Evolutionary conservation across 2,113 vertebrate species (phyloP), one percentile per base, ranked within the genome.

Genomic region (Hemicordylus capensis): DNA sequence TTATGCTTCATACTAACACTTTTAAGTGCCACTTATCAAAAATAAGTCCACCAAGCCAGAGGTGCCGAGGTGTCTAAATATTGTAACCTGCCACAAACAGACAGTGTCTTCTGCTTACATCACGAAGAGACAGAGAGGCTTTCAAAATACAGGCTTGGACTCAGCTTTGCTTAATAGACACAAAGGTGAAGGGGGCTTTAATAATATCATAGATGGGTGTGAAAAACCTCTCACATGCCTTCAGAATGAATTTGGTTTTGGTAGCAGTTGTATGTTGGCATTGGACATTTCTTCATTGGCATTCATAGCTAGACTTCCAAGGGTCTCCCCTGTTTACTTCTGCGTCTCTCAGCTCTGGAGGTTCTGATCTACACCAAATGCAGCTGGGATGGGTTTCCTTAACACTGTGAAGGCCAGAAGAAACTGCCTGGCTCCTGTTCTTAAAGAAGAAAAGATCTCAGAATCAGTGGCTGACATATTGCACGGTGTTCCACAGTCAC

Each of bases 1-100:
- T 97, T 97, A 96, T 92, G 95, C 95, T 96, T 94, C 96, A 93
- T 95, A 96, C 95, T 94, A 95, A 95, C 95, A 96, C 91, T 97
- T 96, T 96, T 92, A 97, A 97, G 95, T 92, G 96, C 94, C 96
- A 96, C 95, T 97, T 96, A 95, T 94, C 92, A 85, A 92, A 96
- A 95, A 96, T 96, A 96, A 95, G 94, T 96, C 94, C 95, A 94
- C 93, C 88, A 96, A 96, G 95, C 95, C 94, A 96, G 96, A 95
- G 94, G 95, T 94, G 93, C 73, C 59, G 94, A 94, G 93, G 95
- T 96, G 95, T 96, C 95, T 96, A 93, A 95, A 95, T 89, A 90
- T 79, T 83, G 83, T 95, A 95, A 96, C 94, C 95, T 94, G 89
- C 91, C 94, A 94, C 94, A 94, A 91, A 90, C 89, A 93, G 87